Conservation (phyloP, 2,797 vertebrate species). For the Etheostoma nigrum region DNA sequence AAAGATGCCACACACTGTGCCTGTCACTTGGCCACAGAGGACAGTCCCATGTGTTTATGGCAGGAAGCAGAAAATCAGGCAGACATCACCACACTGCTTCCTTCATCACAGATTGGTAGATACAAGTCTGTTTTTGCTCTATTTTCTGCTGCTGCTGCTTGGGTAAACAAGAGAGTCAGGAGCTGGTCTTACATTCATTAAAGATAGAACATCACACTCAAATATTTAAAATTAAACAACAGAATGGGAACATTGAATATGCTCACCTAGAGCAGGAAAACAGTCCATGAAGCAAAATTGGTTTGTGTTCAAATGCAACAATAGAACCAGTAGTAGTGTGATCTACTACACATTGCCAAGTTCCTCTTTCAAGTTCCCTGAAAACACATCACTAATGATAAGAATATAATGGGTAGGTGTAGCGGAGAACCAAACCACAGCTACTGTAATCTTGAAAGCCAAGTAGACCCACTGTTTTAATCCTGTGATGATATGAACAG, state of each 20-base stretch:
- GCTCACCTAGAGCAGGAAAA: constrained; percentile 50
- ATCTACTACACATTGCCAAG: constrained; percentile 51
- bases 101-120: constrained; percentile 66
- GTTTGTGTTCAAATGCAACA: constrained; percentile 45
- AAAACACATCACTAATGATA: constrained; percentile 65
- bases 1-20: constrained; percentile 69
- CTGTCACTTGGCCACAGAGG: constrained; percentile 57
- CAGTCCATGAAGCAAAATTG: constrained; percentile 15
- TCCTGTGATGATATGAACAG: constrained; percentile 48
- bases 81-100: constrained; percentile 65
- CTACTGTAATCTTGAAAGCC: constrained; percentile 48
- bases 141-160: constrained; percentile 24
- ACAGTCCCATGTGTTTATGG: constrained; percentile 63
- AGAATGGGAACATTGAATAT: constrained; percentile 16
- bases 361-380: constrained; percentile 77
- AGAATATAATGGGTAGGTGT: constrained; percentile 47
- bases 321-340: constrained; percentile 33
- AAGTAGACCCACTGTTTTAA: constrained; percentile 21
- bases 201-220: constrained; percentile 18
- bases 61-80: constrained; percentile 70
- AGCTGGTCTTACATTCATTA: constrained; percentile 35
- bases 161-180: constrained; percentile 33
- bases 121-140: constrained; percentile 48
- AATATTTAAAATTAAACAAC: constrained; percentile 19
- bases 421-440: constrained; percentile 40